Conservation (phyloP, 2,797 vertebrate genomes). For the Pipistrellus pipistrellus region DNA sequence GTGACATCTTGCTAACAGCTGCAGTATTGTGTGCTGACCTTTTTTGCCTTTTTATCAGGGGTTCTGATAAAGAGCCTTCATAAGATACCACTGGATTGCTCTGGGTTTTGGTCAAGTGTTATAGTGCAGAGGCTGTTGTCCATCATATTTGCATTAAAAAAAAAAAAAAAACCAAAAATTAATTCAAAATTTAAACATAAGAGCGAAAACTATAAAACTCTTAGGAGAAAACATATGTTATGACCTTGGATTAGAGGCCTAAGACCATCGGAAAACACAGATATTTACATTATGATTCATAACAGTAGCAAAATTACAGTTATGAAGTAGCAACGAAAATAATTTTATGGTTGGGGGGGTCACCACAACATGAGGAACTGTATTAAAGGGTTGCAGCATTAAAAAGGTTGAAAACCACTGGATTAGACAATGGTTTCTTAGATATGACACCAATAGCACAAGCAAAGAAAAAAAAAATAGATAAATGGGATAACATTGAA, state of each 20-base stretch:
- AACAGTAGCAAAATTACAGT: too few relatives aligned
- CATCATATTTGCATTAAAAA: background rate
- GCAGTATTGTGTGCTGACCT: background rate
- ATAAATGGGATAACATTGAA: background rate
- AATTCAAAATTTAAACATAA: background rate
- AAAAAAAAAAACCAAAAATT: background rate
- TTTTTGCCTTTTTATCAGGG: background rate
- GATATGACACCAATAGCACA: background rate
- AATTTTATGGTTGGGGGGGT: too few relatives aligned
- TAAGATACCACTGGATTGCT: background rate
- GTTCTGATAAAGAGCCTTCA: background rate
- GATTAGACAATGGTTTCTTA: background rate
- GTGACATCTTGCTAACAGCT: background rate
- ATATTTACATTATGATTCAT: too few relatives aligned
- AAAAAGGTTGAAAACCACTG: background rate
- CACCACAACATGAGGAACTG: too few relatives aligned
- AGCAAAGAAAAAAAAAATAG: constrained; percentile 11
- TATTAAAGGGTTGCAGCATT: too few relatives aligned
- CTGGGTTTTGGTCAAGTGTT: background rate
- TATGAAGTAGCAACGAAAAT: too few relatives aligned
- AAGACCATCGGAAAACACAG: too few relatives aligned
- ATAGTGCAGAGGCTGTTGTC: background rate
- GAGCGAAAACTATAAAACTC: background rate
- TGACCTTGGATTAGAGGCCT: background rate
- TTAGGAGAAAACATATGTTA: background rate